These are phyloP conservation scores for Vulpes lagopus DNA, from an alignment of 2,113 vertebrate species.

Conservation along the genomic window DNA sequence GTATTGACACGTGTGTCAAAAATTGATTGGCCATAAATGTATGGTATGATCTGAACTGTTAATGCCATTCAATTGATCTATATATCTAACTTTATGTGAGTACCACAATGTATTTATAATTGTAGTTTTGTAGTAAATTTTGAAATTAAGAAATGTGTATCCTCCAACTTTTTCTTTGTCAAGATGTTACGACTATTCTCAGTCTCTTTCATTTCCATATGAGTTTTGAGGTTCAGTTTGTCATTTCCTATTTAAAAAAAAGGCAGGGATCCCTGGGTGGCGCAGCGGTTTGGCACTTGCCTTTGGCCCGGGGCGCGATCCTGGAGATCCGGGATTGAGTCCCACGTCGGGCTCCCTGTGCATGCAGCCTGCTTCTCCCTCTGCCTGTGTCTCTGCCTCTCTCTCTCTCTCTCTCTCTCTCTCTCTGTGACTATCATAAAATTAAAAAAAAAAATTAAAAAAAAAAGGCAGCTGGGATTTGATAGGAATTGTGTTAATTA, in stretches of 20 bases:
- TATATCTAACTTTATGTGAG: neutral
- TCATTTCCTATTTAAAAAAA: neutral
- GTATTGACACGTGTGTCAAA: neutral
- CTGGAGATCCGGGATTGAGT: no score
- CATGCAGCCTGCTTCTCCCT: no score
- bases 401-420: no score
- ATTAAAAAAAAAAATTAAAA: no score
- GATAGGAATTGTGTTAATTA: neutral
- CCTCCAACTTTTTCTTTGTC: neutral
- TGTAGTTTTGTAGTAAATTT: slow-evolving; percentile 6
- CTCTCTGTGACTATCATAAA: no score
- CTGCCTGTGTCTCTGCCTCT: no score
- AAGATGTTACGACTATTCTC: slow-evolving; percentile 21
- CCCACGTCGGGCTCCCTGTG: no score
- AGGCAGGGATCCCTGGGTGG: no score
- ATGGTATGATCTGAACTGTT: neutral
- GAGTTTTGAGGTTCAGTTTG: slow-evolving; percentile 44
- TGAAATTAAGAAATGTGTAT: slow-evolving; percentile 1
- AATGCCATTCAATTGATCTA: neutral
- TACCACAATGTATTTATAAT: neutral
- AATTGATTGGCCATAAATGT: neutral
- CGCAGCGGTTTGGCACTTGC: no score
- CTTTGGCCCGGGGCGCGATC: no score
- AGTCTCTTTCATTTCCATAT: neutral
- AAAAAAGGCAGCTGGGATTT: neutral